Conservation (phyloP, 2,888 invertebrate species). For the Apotomis betuletana region DNA sequence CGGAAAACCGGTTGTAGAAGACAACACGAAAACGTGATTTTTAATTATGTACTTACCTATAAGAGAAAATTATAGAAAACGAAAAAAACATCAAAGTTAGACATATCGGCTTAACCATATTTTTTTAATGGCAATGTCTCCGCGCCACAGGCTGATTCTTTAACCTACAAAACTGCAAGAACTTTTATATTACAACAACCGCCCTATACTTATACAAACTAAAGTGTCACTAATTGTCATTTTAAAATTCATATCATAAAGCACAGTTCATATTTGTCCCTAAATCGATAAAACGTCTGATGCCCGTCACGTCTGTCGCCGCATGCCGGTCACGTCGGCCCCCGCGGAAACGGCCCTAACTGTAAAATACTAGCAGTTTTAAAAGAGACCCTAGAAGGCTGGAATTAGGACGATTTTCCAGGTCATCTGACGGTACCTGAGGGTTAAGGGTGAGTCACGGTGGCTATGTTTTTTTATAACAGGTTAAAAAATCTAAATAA, state of each 20-base stretch:
- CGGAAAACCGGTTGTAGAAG: no score
- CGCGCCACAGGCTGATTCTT: no score
- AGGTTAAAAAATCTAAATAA: neutral
- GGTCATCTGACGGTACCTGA: conserved; percentile 15
- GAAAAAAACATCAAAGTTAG: no score
- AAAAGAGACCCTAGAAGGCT: conserved; percentile 22
- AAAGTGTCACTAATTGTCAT: neutral
- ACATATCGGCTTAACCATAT: no score
- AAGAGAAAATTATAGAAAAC: no score
- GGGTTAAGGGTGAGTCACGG: conserved; percentile 2
- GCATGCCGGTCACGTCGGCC: conserved; percentile 34
- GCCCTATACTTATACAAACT: no score
- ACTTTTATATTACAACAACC: no score
- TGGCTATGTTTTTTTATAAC: neutral
- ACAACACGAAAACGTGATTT: no score
- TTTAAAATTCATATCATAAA: conserved; percentile 33
- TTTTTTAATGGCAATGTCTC: no score
- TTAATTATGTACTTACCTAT: no score
- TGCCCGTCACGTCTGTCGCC: conserved; percentile 32
- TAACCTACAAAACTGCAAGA: no score
- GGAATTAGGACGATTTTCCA: conserved; percentile 33
- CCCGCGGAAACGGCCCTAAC: conserved; percentile 42
- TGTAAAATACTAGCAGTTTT: conserved; percentile 26
- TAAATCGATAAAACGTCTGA: conserved; percentile 25
- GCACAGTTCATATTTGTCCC: conserved; percentile 28